A percentile compares a stretch with the other conserved stretches of the same genome.
phyloP scores from a whole-genome alignment of 1,140 invertebrate species.

The Conopomorpha cramerella region DNA sequence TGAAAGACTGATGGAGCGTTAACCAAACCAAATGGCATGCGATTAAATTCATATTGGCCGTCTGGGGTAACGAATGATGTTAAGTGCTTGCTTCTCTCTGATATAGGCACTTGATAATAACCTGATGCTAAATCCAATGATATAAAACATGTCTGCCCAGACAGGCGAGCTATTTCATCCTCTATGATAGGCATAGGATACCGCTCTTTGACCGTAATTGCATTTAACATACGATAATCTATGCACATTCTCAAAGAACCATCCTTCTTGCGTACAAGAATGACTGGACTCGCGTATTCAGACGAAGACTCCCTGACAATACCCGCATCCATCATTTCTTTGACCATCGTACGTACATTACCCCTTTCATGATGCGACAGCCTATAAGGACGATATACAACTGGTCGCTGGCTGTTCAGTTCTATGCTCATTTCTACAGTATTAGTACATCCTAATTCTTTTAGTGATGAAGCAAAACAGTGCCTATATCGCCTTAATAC shows the following conservation, averaged over 20 bases:
- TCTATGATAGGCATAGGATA: slow-evolving; percentile 2
- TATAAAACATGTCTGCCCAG: no score
- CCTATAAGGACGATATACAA: slow-evolving; percentile 11
- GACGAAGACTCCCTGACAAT: slow-evolving; percentile 24
- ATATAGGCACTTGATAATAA: no score
- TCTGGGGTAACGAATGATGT: no score
- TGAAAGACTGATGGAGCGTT: slow-evolving; percentile 10
- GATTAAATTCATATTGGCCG: no score
- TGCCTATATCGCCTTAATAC: slow-evolving; percentile 7
- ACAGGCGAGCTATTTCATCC: no score
- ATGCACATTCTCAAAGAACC: not conserved
- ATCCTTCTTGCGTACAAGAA: slow-evolving; percentile 30
- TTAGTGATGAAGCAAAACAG: slow-evolving; percentile 11
- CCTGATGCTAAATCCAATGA: no score
- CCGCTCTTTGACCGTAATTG: not conserved
- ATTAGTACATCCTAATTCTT: slow-evolving; percentile 9
- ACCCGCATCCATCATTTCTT: slow-evolving; percentile 17
- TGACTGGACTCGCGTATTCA: slow-evolving; percentile 41
- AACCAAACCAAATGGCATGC: slow-evolving; percentile 10
- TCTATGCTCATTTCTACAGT: slow-evolving; percentile 9
- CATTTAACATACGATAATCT: not conserved
- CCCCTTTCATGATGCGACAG: slow-evolving; percentile 12
- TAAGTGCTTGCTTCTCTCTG: slow-evolving; percentile 6
- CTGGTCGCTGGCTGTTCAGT: slow-evolving; percentile 7
- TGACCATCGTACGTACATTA: slow-evolving; percentile 15